Percentiles rank a stretch among this genome's conserved stretches.
Evolutionary conservation across 2,113 vertebrate species (phyloP).

Genomic region (Perca schrenkii): DNA sequence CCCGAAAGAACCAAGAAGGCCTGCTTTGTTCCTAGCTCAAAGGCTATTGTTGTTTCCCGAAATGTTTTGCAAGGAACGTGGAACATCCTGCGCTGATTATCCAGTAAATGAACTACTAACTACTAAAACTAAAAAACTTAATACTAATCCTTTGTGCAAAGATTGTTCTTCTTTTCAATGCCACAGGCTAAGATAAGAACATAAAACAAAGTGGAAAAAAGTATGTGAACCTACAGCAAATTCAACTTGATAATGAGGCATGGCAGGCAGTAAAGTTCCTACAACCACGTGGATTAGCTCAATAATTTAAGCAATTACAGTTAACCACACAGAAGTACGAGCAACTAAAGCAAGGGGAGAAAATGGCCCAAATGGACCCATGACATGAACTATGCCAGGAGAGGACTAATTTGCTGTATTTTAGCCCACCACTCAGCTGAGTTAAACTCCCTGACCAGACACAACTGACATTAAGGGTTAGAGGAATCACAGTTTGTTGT

Average conservation of each 20-base stretch:
- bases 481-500: neutral
- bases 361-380: slow-evolving; percentile 49
- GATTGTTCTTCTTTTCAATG: neutral
- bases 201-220: neutral
- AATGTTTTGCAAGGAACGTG: too few relatives aligned
- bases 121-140: too few relatives aligned
- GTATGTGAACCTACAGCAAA: neutral
- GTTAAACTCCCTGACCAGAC: neutral
- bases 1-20: too few relatives aligned
- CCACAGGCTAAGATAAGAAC: too few relatives aligned
- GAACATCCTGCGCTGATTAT: too few relatives aligned
- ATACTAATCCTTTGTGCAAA: neutral
- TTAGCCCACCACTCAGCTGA: neutral
- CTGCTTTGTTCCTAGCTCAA: too few relatives aligned
- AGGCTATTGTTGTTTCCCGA: too few relatives aligned
- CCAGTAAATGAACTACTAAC: too few relatives aligned
- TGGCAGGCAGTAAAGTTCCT: neutral
- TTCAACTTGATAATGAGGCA: neutral
- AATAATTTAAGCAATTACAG: slow-evolving; percentile 25
- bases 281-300: fast-evolving
- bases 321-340: neutral
- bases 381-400: slow-evolving; percentile 1
- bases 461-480: neutral
- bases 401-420: slow-evolving; percentile 8
- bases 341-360: neutral